These are phyloP conservation scores for Latrodectus elegans DNA, from an alignment of 2,888 invertebrate species.

Conservation along the genomic window DNA sequence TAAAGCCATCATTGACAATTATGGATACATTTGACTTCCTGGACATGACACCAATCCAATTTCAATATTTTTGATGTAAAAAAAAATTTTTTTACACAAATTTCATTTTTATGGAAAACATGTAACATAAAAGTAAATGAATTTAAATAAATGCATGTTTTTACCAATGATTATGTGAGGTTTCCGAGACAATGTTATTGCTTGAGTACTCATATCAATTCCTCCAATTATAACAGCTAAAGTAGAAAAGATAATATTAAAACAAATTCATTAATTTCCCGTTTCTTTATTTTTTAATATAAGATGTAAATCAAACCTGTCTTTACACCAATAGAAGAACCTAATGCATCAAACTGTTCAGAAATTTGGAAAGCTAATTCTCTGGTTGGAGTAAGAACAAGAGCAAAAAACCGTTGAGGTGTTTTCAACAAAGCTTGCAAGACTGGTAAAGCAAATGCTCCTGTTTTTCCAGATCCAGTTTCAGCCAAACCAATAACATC, in stretches of 20 bases:
- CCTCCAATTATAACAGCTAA: constrained; percentile 96
- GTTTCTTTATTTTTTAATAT: neutral
- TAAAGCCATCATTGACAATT: too few species aligned
- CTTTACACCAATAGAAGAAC: constrained; percentile 90
- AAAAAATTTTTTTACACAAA: too few species aligned
- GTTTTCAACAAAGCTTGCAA: constrained; percentile 90
- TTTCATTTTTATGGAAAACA: too few species aligned
- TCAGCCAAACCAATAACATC: constrained; percentile 86
- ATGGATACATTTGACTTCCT: too few species aligned
- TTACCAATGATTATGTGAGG: constrained; percentile 94
- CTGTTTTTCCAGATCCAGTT: constrained; percentile 97
- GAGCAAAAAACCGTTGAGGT: constrained; percentile 94
- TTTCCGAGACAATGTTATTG: constrained; percentile 91
- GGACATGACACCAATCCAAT: too few species aligned
- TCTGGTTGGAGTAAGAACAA: constrained; percentile 95
- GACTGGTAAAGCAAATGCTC: constrained; percentile 97
- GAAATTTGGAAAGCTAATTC: constrained; percentile 98
- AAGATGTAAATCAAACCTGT: constrained; percentile 77
- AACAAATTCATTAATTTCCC: neutral
- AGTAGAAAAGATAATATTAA: constrained; percentile 6
- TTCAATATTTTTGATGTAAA: too few species aligned
- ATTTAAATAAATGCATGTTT: constrained; percentile 43
- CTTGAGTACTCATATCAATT: constrained; percentile 98
- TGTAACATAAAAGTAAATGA: too few species aligned
- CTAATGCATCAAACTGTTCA: constrained; percentile 98